Conservation (phyloP, 2,888 invertebrate species). For the Selenia dentaria region DNA sequence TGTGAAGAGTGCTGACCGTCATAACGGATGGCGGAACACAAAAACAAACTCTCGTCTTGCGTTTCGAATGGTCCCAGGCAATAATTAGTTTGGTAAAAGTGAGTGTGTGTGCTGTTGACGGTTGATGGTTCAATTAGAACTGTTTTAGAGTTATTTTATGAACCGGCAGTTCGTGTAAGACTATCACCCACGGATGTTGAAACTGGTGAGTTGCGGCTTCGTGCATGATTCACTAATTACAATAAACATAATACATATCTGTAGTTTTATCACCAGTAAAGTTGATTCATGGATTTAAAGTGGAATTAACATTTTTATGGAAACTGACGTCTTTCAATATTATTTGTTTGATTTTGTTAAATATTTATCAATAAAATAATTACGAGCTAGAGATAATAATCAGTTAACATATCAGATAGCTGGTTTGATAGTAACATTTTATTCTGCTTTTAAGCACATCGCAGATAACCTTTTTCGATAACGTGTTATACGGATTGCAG, state of each 20-base stretch:
- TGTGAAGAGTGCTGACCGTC: slow-evolving; percentile 45
- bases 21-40: slow-evolving; percentile 66
- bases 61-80: slow-evolving; percentile 70
- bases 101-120: slow-evolving; percentile 78
- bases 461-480: slow-evolving; percentile 8
- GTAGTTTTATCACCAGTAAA: background rate
- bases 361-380: slow-evolving; percentile 27
- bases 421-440: slow-evolving; percentile 6
- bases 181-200: slow-evolving; percentile 68
- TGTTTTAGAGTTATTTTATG: slow-evolving; percentile 64
- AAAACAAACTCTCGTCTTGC: slow-evolving; percentile 73
- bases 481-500: slow-evolving; percentile 21
- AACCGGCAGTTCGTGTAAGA: slow-evolving; percentile 50
- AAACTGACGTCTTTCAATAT: slow-evolving; percentile 1
- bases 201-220: slow-evolving; percentile 68
- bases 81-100: slow-evolving; percentile 81
- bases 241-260: slow-evolving; percentile 3
- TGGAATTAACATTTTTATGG: slow-evolving; percentile 10
- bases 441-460: slow-evolving; percentile 5
- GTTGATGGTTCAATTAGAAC: slow-evolving; percentile 74
- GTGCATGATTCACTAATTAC: slow-evolving; percentile 41
- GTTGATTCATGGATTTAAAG: slow-evolving; percentile 8
- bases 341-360: slow-evolving; percentile 16
- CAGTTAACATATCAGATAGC: slow-evolving; percentile 19
- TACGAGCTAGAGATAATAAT: slow-evolving; percentile 22